Base-by-base conservation (phyloP, 2,113 vertebrate species). In the Triplophysa dalaica region DNA sequence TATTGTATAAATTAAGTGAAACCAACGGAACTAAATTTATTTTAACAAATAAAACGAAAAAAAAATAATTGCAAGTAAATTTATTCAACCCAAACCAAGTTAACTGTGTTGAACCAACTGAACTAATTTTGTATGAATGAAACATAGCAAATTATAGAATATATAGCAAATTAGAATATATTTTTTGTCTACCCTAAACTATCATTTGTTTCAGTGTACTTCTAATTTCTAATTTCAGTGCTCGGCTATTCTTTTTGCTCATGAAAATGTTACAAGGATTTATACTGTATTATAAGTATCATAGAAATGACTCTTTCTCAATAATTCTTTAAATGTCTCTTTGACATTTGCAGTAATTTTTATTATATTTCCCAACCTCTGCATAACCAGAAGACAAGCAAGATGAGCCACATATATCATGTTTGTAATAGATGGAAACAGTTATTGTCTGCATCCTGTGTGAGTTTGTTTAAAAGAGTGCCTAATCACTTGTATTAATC, bases 391-490 rank as follows among this genome's bases (percentile, higher is more conserved):
- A 60, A 22, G 54, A 73, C 29, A 22, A 13, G 17, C 54, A 38
- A 56, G 52, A 56, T 12, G 52, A 11, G 48, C 24, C 22, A 70
- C 68, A 70, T 74, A 9, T 17, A 45, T 33, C 12, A 61, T 73
- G 19, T 60, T 22, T 14, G 26, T 12, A 48, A 48, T n/a, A 19
- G 58, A 19, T 60, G n/a, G 77, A 21, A 70, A 52, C 24, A 22
- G 66, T 86, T 50, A 81, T 26, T 17, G 79, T 81, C 13, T 60
- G 84, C 68, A 82, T 88, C 87, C 83, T 81, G 82, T 85, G 29
- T 87, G 81, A 91, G 88, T 91, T 92, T 90, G 89, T 92, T 93
- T 92, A 92, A 92, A 92, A 88, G 72, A 87, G 86, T 86, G 81
- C 76, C 80, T 90, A 91, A 91, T 91, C 87, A 88, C 79, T 83